These are phyloP conservation scores for Lomographa bimaculata DNA, from an alignment of 2,888 invertebrate genomes.

Conservation along the genomic window DNA sequence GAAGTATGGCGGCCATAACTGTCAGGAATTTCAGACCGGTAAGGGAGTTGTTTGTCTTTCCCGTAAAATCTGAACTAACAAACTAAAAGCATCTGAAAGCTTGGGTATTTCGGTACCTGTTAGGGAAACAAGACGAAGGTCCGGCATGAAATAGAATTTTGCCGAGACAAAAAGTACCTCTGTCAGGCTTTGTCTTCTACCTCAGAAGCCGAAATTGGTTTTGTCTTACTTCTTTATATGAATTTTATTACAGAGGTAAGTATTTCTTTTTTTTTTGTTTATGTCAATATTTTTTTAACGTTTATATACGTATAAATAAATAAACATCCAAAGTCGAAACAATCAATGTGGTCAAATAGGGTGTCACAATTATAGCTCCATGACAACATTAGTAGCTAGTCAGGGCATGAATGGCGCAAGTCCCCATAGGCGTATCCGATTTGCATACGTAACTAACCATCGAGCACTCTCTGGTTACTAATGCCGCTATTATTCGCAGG, in stretches of 20 bases:
- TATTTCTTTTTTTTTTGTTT: no score
- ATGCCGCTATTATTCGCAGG: constrained; percentile 37
- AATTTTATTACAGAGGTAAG: no score
- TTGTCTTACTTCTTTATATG: no score
- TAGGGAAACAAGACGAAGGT: constrained; percentile 18
- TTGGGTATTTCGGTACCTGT: constrained; percentile 11
- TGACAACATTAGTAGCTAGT: constrained; percentile 21
- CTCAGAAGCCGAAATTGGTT: constrained; percentile 12
- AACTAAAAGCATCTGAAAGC: constrained; percentile 17
- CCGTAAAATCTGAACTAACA: constrained; percentile 19
- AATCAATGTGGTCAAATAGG: no score
- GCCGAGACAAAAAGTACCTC: constrained; percentile 12
- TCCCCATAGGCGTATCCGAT: constrained; percentile 49
- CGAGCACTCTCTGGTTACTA: constrained; percentile 44
- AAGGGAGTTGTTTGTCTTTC: constrained; percentile 24
- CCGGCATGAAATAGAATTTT: constrained; percentile 10
- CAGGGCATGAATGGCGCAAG: constrained; percentile 43
- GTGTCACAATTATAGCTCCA: constrained; percentile 12
- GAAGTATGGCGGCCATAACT: constrained; percentile 43
- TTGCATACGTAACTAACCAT: constrained; percentile 56
- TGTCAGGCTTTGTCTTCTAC: constrained; percentile 13
- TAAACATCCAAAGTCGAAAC: no score
- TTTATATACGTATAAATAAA: no score
- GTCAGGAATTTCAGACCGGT: constrained; percentile 32
- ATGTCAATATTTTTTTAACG: no score